A percentile compares a stretch with the other conserved stretches of the same genome.
Evolutionary conservation across 2,797 vertebrate genomes (phyloP).

Genomic region (Melanotaenia maccullochi): DNA sequence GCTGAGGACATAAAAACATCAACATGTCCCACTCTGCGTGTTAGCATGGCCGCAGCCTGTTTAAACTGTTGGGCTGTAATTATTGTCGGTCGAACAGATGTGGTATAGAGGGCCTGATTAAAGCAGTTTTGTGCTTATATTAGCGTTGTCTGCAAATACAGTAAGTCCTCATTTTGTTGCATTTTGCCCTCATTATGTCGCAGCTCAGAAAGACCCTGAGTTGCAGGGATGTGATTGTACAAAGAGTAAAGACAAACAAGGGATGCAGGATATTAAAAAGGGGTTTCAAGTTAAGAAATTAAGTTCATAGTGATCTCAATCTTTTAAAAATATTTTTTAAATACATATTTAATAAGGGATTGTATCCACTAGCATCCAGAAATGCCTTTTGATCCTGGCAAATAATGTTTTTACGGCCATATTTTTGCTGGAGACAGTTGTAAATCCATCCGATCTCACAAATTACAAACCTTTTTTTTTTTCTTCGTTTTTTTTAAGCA

Average conservation of each 20-base stretch:
- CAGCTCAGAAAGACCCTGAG: slow-evolving; percentile 11
- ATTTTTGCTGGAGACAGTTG: slow-evolving; percentile 11
- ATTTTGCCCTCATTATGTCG: slow-evolving; percentile 31
- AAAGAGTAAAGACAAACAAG: not conserved
- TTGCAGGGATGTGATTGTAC: slow-evolving; percentile 22
- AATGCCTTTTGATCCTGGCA: slow-evolving; percentile 11
- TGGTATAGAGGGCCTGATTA: slow-evolving; percentile 66
- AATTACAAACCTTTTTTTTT: slow-evolving; percentile 14
- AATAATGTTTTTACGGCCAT: slow-evolving; percentile 18
- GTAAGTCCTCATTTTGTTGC: slow-evolving; percentile 29
- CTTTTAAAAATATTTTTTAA: not conserved
- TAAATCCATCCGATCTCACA: slow-evolving; percentile 4
- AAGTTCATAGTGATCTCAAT: slow-evolving; percentile 36
- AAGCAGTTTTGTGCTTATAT: slow-evolving; percentile 59
- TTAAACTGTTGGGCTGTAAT: slow-evolving; percentile 51
- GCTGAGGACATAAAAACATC: slow-evolving; percentile 39
- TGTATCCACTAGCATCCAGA: slow-evolving; percentile 21
- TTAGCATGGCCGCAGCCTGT: slow-evolving; percentile 52
- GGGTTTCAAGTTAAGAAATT: slow-evolving; percentile 11
- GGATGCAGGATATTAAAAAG: not conserved
- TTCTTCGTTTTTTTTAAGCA: not conserved
- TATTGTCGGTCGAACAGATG: slow-evolving; percentile 66
- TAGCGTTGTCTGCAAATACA: slow-evolving; percentile 49
- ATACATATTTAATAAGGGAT: slow-evolving; percentile 27
- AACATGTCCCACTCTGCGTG: slow-evolving; percentile 42